Base-by-base conservation (phyloP, 2,888 invertebrate genomes). In the Penaeus monodon region DNA sequence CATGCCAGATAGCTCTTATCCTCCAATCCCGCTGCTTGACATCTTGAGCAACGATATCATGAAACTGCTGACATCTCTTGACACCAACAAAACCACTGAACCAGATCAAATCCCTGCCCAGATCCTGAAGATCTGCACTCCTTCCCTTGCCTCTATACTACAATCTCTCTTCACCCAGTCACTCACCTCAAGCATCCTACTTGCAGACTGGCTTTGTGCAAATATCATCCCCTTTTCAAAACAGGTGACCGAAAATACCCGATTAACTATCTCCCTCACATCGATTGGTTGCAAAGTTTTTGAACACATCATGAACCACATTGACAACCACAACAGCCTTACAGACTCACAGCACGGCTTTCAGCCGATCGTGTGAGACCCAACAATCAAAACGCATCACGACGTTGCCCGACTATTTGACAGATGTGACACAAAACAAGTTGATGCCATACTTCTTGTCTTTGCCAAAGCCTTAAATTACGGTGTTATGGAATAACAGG, bases 61-160 rank as follows among this genome's bases (percentile, higher is more conserved):
- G 76, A 76, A 76, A 38, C n/a, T 76, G 22, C 49, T 44, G 14
- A 49, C 38, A 76, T n/a, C n/a, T 38, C 49, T 76, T 38, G 76
- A 76, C 76, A 44, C 44, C 22, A 33, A 38, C 38, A 38, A 33
- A 22, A 14, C 49, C 44, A 76, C 44, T 20, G 49, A 49, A 57
- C 57, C 17, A 14, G 0, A 57, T 2, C 57, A 20, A 14, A 57
- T 57, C 14, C 57, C 3, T 20, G 33, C 76, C 76, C 17, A 22
- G n/a, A 76, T 76, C 17, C 33, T 76, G 3, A 76, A 76, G 33
- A 3, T 20, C 76, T 76, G 20, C 49, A 17, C 74, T 44, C 38
- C 74, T 17, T 1, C 33, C 74, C 38, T 74, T 33, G 33, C 17
- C 10, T 2, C 74, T 49, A 74, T 74, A 22, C 74, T 74, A 17